These are phyloP conservation scores for Spermophilus dauricus DNA, from an alignment of 2,113 vertebrate species.

Conservation along the genomic window DNA sequence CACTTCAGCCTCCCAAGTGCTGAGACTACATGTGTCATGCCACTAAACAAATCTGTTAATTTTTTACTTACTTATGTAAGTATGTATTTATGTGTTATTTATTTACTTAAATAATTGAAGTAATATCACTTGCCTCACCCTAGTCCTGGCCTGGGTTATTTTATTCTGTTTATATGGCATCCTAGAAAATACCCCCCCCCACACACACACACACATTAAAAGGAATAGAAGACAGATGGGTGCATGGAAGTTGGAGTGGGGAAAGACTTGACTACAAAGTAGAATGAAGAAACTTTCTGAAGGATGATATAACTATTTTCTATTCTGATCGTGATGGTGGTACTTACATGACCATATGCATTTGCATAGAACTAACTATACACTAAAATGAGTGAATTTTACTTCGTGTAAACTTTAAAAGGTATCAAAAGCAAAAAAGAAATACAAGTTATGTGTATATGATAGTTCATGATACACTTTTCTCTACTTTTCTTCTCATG, in stretches of 20 bases:
- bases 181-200: too few relatives aligned
- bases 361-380: neutral
- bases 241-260: neutral
- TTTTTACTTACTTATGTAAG: too few relatives aligned
- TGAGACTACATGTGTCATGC: too few relatives aligned
- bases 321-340: neutral
- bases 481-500: too few relatives aligned
- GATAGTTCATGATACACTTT: too few relatives aligned
- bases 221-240: neutral
- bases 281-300: neutral
- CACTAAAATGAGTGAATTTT: neutral
- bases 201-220: neutral
- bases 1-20: neutral
- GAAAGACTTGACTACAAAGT: neutral
- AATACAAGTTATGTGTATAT: too few relatives aligned
- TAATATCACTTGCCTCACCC: neutral
- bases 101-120: too few relatives aligned
- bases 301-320: neutral
- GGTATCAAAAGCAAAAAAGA: too few relatives aligned
- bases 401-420: neutral
- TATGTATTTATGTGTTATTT: too few relatives aligned
- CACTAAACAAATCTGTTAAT: too few relatives aligned
- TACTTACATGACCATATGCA: neutral
- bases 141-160: neutral
- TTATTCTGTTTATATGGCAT: neutral